phyloP scores from a whole-genome alignment of 2,113 vertebrate species.

The Falco punctatus region DNA sequence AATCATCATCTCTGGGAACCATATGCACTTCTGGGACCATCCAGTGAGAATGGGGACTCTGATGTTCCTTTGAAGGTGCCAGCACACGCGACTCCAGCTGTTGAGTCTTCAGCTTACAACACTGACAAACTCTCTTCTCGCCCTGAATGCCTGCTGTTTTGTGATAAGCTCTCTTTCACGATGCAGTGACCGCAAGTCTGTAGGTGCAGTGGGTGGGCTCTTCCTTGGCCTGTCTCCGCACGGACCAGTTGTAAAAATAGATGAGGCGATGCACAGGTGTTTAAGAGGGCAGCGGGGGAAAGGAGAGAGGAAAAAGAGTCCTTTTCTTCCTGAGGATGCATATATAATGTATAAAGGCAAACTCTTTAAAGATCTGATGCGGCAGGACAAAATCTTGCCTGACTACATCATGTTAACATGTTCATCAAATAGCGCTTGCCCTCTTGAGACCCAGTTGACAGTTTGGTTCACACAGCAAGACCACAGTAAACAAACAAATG shows the following conservation, averaged over 20 bases:
- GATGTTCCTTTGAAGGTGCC: background rate
- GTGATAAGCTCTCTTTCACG: background rate
- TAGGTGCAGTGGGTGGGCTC: background rate
- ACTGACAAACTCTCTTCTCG: background rate
- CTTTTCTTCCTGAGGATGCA: background rate
- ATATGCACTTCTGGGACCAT: background rate
- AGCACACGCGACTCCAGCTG: background rate
- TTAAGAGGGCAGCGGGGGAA: background rate
- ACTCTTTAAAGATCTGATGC: background rate
- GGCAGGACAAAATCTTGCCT: background rate
- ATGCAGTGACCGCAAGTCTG: background rate
- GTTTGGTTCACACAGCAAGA: background rate
- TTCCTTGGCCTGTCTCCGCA: background rate
- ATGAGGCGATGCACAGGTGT: background rate
- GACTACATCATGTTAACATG: background rate
- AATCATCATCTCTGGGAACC: background rate
- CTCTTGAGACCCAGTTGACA: background rate
- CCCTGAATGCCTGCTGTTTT: background rate
- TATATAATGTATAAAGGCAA: background rate
- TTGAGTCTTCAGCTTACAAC: background rate
- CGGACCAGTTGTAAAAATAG: background rate
- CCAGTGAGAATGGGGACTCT: background rate
- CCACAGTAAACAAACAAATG: background rate
- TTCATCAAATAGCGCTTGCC: background rate
- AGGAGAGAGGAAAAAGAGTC: background rate